Evolutionary conservation across 2,113 vertebrate species (phyloP).

Genomic region (Tonatia bakeri): DNA sequence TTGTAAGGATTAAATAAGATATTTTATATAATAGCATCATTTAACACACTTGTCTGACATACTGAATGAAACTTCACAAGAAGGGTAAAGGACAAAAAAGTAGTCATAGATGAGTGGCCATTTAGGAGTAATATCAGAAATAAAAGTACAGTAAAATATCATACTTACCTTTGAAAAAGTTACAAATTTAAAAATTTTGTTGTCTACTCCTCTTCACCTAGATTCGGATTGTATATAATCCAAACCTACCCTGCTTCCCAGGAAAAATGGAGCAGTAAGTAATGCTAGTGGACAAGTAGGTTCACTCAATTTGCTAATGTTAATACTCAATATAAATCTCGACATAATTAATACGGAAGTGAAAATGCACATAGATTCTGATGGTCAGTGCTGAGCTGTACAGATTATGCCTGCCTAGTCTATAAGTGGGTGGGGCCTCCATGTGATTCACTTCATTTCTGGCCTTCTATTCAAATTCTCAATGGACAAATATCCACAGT

Average conservation of each 20-base stretch:
- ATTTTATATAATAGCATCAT: background rate
- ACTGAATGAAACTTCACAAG: background rate
- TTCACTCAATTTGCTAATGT: background rate
- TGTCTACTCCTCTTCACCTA: background rate
- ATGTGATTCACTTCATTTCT: background rate
- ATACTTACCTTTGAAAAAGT: background rate
- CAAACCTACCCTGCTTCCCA: background rate
- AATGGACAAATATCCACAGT: background rate
- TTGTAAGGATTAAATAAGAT: background rate
- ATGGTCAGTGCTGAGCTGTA: background rate
- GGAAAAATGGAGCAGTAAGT: background rate
- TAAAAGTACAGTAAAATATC: background rate
- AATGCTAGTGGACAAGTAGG: background rate
- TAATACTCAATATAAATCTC: background rate
- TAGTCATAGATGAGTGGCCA: background rate
- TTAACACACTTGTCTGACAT: background rate
- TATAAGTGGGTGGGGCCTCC: background rate
- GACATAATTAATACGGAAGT: background rate
- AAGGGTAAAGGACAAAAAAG: background rate
- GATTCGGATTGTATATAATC: too few relatives aligned
- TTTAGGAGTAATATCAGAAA: background rate
- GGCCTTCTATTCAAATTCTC: background rate
- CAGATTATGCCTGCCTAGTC: background rate
- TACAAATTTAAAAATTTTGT: background rate
- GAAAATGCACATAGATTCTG: background rate